Conservation (phyloP, 2,113 vertebrate genomes). For the Burhinus bistriatus region DNA sequence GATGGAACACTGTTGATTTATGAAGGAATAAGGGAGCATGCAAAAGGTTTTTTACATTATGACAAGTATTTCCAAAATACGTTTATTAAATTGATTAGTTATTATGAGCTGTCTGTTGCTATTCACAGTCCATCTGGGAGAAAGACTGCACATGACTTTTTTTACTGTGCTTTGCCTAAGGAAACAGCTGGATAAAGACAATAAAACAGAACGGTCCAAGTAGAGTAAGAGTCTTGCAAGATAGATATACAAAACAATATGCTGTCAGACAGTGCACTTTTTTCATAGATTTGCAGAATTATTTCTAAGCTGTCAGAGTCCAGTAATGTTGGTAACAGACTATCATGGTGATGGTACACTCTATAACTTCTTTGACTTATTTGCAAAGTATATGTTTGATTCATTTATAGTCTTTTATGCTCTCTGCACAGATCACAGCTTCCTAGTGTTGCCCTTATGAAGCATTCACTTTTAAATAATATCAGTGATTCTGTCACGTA, state of each 20-base stretch:
- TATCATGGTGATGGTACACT: conserved; percentile 19
- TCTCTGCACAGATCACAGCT: conserved; percentile 22
- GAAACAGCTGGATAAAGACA: conserved; percentile 40
- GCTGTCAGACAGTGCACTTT: neutral
- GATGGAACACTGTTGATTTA: conserved; percentile 66
- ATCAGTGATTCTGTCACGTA: neutral
- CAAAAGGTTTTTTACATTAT: neutral
- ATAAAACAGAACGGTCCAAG: neutral
- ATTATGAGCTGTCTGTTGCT: conserved; percentile 13
- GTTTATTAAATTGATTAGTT: conserved; percentile 28
- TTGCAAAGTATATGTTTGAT: conserved; percentile 48
- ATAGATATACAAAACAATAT: neutral
- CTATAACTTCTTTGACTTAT: conserved; percentile 32
- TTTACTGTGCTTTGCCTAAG: conserved; percentile 37
- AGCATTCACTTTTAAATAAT: conserved; percentile 15
- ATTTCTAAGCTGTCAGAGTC: neutral
- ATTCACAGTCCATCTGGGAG: neutral
- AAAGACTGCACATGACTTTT: neutral
- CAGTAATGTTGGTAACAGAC: neutral
- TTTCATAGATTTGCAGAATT: neutral
- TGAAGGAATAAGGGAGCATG: conserved; percentile 70
- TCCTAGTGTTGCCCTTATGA: conserved; percentile 31
- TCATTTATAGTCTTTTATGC: conserved; percentile 22
- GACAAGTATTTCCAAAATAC: conserved; percentile 34
- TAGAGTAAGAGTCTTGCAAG: neutral